Base-by-base conservation (phyloP, 2,888 invertebrate genomes). In the Antheraea yamamai region DNA sequence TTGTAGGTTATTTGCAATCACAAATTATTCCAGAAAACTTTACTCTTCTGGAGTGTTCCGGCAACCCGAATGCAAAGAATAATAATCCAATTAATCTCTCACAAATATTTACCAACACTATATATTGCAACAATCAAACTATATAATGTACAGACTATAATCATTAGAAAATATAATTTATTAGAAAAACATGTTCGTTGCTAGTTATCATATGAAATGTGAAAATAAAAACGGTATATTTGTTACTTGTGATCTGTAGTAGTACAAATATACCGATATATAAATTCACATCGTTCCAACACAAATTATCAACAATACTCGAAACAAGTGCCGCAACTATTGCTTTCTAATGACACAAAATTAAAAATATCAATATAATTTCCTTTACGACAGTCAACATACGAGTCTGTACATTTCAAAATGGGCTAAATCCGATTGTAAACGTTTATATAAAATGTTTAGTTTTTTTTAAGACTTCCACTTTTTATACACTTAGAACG, bases 1-100 rank as follows among this genome's bases (percentile, higher is more conserved):
- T 88, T 91, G 92, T 91, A 90, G 91, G 92, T 91, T 87, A 85
- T 85, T 89, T 66, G 87, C 88, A 85, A 83, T 86, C 86, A 87
- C 87, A 86, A 88, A 90, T 89, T 88, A 89, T 89, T 89, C 85
- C 81, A 82, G 86, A 85, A 87, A 86, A 72, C 39, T 66, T 39
- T 39, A n/a, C 64, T 30, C 4, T 39, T 75, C 61, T 61, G 61
- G 12, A 23, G 20, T 23, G 61, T 23, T 30, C 64, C 26, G 26
- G 14, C 30, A 30, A 66, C 26, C n/a, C 61, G 61, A 61, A 61
- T 7, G 10, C n/a, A 61, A 61, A 20, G 30, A 66, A 66, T 66
- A 66, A 14, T 66, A 30, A 16, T 6, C 2, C 26, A 61, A 30
- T 20, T 4, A 66, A 66, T 26, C 16, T 20, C 64, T 66, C 16